Percentiles rank a stretch among this genome's conserved stretches.
These are phyloP conservation scores for Ephialtes manifestator DNA, from an alignment of 2,888 invertebrate genomes.

Conservation along the genomic window DNA sequence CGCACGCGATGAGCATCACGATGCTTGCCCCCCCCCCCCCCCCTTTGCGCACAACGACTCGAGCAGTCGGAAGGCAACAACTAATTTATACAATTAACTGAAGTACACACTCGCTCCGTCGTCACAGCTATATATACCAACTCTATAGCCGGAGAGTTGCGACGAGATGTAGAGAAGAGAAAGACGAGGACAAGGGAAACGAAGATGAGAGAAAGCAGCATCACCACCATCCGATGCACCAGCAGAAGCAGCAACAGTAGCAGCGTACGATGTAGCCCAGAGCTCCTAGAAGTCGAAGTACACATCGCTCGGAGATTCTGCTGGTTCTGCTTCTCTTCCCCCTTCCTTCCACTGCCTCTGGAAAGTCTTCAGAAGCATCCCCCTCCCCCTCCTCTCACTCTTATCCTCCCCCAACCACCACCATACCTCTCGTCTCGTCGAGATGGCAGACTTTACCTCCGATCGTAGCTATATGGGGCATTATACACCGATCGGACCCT, in stretches of 20 bases:
- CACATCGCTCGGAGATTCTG: constrained; percentile 50
- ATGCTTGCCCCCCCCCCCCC: neutral
- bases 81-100: constrained; percentile 69
- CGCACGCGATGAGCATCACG: constrained; percentile 22
- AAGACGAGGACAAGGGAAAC: constrained; percentile 1
- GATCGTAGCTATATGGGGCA: constrained; percentile 47
- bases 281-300: constrained; percentile 50
- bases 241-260: neutral
- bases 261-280: constrained; percentile 42
- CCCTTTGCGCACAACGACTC: constrained; percentile 23
- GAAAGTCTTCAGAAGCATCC: constrained; percentile 42
- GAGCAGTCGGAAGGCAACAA: constrained; percentile 61
- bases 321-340: constrained; percentile 38
- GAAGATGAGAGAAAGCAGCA: constrained; percentile 40
- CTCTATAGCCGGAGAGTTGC: constrained; percentile 34
- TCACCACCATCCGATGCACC: neutral
- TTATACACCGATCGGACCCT: no score
- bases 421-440: constrained; percentile 15
- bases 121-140: neutral
- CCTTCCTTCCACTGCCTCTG: constrained; percentile 29
- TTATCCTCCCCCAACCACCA: no score
- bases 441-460: constrained; percentile 46
- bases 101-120: constrained; percentile 57
- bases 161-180: neutral
- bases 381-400: no score